Evolutionary conservation across 2,888 invertebrate genomes (phyloP), one percentile per base, ranked within the genome.

Genomic region (Eupithecia insigniata): DNA sequence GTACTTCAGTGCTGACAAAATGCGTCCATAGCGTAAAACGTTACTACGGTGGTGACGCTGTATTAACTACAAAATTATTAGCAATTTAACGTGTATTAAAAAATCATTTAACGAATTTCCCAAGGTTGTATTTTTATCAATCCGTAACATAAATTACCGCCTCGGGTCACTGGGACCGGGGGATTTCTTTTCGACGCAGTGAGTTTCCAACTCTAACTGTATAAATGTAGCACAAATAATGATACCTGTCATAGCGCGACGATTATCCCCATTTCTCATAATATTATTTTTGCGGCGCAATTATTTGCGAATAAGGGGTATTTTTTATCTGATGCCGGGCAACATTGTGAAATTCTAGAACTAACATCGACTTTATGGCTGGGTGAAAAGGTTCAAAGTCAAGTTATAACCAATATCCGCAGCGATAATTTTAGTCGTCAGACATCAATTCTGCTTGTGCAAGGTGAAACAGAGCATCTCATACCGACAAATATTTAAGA

Each of bases 211-310:
- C 60, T 58, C 58, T 60, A 60, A 60, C 55, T 22, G 55, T 30
- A 60, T 60, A 60, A 28, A 60, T 60, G 30, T 60, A 26, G 28
- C 30, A 60, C 60, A 60, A 60, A 60, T 60, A 30, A 28, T 69
- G 46, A 72, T 69, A 66, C 66, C 65, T 68, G 72, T 69, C 72
- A 46, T 22, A 3, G 55, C 34, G 39, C 2, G n/a, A 55, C 43
- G 36, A 58, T 36, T 58, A 67, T 55, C n/a, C 18, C 66, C 66
- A 72, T 72, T 69, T 72, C 34, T 69, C 72, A 69, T 62, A 51
- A 55, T 32, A 69, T 69, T 36, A 22, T 22, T 64, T 66, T 69
- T 55, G 66, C 60, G 28, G 51, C 30, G 64, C 58, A 65, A 30
- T 69, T 69, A 66, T 68, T 61, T 64, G 26, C 36, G 62, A 60